These are phyloP conservation scores for Drosophila austrosaltans DNA, from an alignment of 2,888 invertebrate species.

Conservation along the genomic window DNA sequence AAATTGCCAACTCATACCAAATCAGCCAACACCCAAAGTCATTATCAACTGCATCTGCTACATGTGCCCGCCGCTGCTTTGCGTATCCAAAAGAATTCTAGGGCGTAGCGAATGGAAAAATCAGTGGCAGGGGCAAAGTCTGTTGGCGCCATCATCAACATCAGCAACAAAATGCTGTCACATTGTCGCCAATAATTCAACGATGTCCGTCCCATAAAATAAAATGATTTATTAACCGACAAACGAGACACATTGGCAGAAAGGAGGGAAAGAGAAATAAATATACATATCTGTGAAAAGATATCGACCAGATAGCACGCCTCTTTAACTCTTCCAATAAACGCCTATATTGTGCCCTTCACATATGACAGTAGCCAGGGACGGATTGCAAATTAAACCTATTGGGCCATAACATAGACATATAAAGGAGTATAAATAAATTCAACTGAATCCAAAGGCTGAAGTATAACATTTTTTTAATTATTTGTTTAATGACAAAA, in stretches of 20 bases:
- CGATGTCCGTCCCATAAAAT: constrained; percentile 58
- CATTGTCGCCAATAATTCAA: constrained; percentile 76
- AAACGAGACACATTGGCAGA: constrained; percentile 7
- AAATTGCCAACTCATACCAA: constrained; percentile 34
- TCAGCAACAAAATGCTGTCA: constrained; percentile 52
- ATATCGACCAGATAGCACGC: constrained; percentile 22
- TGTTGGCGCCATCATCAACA: constrained; percentile 41
- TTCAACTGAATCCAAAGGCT: too few relatives aligned
- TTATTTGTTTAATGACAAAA: too few relatives aligned
- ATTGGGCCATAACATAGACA: neutral
- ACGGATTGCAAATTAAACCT: neutral
- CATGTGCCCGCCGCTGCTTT: neutral
- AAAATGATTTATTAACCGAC: constrained; percentile 67
- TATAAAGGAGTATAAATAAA: neutral
- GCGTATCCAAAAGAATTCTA: constrained; percentile 23
- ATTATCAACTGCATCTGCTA: constrained; percentile 1
- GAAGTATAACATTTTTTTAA: too few relatives aligned
- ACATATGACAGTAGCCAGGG: neutral
- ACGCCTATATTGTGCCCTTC: neutral
- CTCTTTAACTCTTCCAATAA: constrained; percentile 13
- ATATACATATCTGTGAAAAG: constrained; percentile 11
- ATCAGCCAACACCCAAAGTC: constrained; percentile 26
- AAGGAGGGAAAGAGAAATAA: constrained; percentile 20
- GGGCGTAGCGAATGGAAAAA: constrained; percentile 12
- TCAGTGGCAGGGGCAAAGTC: constrained; percentile 39